Evolutionary conservation across 2,888 invertebrate species (phyloP).

Genomic region (Meta bourneti): DNA sequence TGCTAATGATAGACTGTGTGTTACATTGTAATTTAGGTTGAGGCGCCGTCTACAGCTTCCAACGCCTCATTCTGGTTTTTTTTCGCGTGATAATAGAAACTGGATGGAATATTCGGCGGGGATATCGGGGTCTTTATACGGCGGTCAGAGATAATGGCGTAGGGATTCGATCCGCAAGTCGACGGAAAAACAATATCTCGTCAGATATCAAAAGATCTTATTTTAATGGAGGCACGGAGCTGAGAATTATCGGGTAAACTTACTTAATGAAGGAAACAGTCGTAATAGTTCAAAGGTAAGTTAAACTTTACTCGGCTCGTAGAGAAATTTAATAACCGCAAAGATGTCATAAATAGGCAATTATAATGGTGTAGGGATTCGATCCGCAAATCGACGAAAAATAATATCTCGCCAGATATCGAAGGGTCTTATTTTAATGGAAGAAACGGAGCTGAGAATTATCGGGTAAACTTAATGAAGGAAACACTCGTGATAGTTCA

Average conservation of each 20-base stretch:
- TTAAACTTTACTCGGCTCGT: too few species aligned
- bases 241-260: too few species aligned
- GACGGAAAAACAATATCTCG: background rate
- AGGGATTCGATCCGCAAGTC: background rate
- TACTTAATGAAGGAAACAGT: too few species aligned
- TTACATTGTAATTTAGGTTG: slow-evolving; percentile 59
- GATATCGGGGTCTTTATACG: background rate
- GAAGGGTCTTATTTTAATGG: background rate
- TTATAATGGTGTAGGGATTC: too few species aligned
- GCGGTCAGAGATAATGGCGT: background rate
- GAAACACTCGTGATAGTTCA: too few species aligned
- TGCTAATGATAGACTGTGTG: slow-evolving; percentile 65
- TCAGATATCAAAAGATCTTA: background rate
- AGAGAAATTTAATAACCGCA: too few species aligned
- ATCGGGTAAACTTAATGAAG: too few species aligned
- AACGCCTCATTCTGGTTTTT: slow-evolving; percentile 2
- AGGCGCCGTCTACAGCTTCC: background rate
- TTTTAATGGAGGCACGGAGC: background rate
- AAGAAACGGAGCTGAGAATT: too few species aligned
- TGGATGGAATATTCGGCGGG: background rate
- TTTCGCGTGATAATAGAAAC: background rate
- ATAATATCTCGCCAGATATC: background rate
- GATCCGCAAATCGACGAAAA: too few species aligned
- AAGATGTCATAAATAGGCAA: too few species aligned
- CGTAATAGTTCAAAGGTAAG: too few species aligned